Evolutionary conservation across 2,888 invertebrate species (phyloP).

Genomic region (Caenorhabditis sp.): DNA sequence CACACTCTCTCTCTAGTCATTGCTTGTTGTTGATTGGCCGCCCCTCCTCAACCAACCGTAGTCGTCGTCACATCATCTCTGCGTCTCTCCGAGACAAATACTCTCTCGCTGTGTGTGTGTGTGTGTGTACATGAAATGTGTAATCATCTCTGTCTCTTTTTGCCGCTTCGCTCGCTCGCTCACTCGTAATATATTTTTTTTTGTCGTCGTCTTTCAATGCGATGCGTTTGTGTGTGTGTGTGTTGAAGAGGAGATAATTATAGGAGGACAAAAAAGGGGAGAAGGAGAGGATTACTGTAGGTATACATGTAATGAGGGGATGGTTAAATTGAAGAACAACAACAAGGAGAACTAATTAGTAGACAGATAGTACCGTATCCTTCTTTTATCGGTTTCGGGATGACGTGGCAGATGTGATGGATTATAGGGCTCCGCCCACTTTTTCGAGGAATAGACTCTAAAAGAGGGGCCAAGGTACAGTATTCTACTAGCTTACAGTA

Average conservation of each 20-base stretch:
- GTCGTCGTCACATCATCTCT: not conserved
- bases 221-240: no score
- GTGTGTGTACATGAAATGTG: not conserved
- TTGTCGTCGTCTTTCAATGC: no score
- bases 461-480: no score
- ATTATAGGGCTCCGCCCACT: no score
- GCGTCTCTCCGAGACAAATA: not conserved
- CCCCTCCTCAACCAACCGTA: not conserved
- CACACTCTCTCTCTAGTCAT: constrained; percentile 3
- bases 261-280: not conserved
- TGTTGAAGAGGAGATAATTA: constrained; percentile 2
- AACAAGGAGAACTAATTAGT: not conserved
- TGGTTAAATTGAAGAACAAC: not conserved
- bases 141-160: not conserved
- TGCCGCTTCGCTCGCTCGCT: no score
- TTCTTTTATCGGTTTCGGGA: no score
- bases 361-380: no score
- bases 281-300: not conserved
- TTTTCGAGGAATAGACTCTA: no score
- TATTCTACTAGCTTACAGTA: no score
- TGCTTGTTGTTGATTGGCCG: not conserved
- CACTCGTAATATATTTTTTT: not conserved
- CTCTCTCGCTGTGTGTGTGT: not conserved
- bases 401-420: no score
- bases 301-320: no score